Evolutionary conservation across 2,113 vertebrate genomes (phyloP).

Genomic region (Regulus satrapa): DNA sequence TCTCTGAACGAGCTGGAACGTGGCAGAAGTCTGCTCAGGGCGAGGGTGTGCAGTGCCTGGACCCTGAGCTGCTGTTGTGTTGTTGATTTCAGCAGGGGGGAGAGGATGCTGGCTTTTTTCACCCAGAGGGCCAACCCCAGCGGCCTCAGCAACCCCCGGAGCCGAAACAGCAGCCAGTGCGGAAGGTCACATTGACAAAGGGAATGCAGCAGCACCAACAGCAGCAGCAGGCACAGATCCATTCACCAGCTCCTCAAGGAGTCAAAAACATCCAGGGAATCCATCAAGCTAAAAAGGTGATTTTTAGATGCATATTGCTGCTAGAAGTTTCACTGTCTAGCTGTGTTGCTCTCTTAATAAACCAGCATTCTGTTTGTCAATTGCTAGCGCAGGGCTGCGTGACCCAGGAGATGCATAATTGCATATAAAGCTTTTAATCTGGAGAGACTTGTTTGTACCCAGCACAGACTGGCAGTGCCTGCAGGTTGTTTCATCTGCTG

Average conservation of each 20-base stretch:
- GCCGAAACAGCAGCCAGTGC: slow-evolving; percentile 76
- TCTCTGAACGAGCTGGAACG: not conserved
- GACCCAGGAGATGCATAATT: slow-evolving; percentile 35
- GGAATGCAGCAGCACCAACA: slow-evolving; percentile 67
- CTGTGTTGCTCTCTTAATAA: slow-evolving; percentile 16
- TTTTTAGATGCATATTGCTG: slow-evolving; percentile 9
- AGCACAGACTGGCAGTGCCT: not conserved
- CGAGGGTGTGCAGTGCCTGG: not conserved
- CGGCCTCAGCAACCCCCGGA: slow-evolving; percentile 71
- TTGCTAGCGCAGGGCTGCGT: not conserved
- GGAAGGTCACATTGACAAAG: slow-evolving; percentile 89
- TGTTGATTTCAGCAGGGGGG: slow-evolving; percentile 79
- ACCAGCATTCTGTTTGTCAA: slow-evolving; percentile 26
- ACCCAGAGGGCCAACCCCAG: slow-evolving; percentile 73
- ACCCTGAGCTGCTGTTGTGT: slow-evolving; percentile 59
- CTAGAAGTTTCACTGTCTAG: not conserved
- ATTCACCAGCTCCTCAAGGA: slow-evolving; percentile 71
- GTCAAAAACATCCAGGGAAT: slow-evolving; percentile 79
- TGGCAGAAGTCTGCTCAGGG: not conserved
- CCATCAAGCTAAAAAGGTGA: slow-evolving; percentile 79
- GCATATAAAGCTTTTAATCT: slow-evolving; percentile 22
- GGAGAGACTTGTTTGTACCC: not conserved
- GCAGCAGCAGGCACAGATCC: slow-evolving; percentile 68
- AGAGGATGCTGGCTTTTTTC: slow-evolving; percentile 74
- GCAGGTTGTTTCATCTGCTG: slow-evolving; percentile 5